Evolutionary conservation across 2,797 vertebrate species (phyloP), one percentile per base, ranked within the genome.

Genomic region (Loris lydekkerianus): DNA sequence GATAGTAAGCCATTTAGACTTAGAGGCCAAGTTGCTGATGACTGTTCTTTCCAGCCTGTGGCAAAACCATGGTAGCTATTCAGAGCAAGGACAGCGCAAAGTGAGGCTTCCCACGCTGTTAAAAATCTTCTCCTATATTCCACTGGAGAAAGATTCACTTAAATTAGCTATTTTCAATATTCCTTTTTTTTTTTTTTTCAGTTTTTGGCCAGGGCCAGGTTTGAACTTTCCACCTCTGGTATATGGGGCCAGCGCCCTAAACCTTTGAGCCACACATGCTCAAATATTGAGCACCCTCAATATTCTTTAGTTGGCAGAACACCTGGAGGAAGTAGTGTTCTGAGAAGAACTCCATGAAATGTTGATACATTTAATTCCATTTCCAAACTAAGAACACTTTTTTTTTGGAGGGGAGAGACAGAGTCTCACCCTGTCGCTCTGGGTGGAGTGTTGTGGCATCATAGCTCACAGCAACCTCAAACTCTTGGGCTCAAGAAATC

Each of bases 351-450:
- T 92, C 69, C 23, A 91, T 87, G 89, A 93, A 96, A 95, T 97
- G 96, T 91, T 95, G 93, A 93, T 78, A 60, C 17, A 37, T 61
- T 96, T 97, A 96, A 94, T 91, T 94, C 89, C 86, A 85, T 93
- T 95, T 95, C 88, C 61, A 93, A 95, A 96, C 72, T 86, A 82
- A 91, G 93, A 85, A 53, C 83, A 91, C 87, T 92, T 53, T 53
- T 53, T 46, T 53, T 53, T 53, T 53, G 15, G 49, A 53, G 4
- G 14, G 14, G 14, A 53, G 14, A 53, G 49, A 53, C 14, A 53
- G 49, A 53, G 49, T 53, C 49, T 53, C 49, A 53, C 49, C 15
- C 49, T 53, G 49, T 53, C 15, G 49, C 49, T 53, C 49, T 53
- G 49, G 3, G 49, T 53, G 14, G 49, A 53, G 49, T 53, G 14